Percentiles rank a stretch among this genome's conserved stretches.
Evolutionary conservation across 2,888 invertebrate genomes (phyloP).

Genomic region (Agyllia agylla): DNA sequence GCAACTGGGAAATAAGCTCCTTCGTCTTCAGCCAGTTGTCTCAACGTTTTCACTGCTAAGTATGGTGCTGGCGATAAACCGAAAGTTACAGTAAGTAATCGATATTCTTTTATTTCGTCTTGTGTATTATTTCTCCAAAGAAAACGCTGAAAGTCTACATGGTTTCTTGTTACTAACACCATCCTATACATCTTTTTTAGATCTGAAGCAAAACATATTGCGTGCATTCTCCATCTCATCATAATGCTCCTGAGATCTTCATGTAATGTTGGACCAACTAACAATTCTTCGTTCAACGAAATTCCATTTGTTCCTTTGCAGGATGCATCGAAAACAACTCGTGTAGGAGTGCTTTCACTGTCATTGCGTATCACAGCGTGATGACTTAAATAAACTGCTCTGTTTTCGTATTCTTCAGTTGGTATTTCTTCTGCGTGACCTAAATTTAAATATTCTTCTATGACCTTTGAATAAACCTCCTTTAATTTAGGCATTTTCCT

Average conservation of each 20-base stretch:
- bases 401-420: neutral
- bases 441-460: slow-evolving; percentile 25
- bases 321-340: slow-evolving; percentile 70
- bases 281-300: slow-evolving; percentile 66
- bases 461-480: slow-evolving; percentile 8
- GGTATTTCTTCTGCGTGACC: slow-evolving; percentile 19
- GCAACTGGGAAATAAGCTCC: slow-evolving; percentile 38
- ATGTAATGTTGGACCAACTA: slow-evolving; percentile 60
- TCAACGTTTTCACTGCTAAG: slow-evolving; percentile 57
- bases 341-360: slow-evolving; percentile 25
- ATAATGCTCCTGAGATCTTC: slow-evolving; percentile 3
- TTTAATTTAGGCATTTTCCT: slow-evolving; percentile 18
- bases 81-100: slow-evolving; percentile 72
- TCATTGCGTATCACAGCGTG: slow-evolving; percentile 20
- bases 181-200: slow-evolving; percentile 43
- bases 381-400: slow-evolving; percentile 35
- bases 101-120: slow-evolving; percentile 46
- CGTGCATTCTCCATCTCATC: slow-evolving; percentile 3
- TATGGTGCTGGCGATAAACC: slow-evolving; percentile 74
- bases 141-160: neutral
- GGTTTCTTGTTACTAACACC: slow-evolving; percentile 20
- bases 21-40: slow-evolving; percentile 52
- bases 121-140: slow-evolving; percentile 15
- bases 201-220: slow-evolving; percentile 10
- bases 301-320: slow-evolving; percentile 28